A percentile compares a stretch with the other conserved stretches of the same genome.
phyloP scores from a whole-genome alignment of 2,888 invertebrate species.

The Amphiduros pacificus region DNA sequence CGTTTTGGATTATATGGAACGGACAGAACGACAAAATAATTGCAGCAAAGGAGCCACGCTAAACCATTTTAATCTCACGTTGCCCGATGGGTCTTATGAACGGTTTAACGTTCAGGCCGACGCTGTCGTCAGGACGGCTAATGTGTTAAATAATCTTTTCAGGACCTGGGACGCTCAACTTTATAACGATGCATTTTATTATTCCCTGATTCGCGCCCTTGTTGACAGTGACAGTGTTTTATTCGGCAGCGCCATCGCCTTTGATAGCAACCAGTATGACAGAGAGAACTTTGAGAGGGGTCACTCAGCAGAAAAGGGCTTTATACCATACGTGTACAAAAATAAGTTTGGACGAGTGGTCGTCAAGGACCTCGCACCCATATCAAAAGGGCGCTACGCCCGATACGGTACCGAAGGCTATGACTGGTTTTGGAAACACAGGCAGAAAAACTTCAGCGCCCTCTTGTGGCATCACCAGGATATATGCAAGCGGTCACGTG shows the following conservation, averaged over 20 bases:
- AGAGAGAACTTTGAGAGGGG: too few species aligned
- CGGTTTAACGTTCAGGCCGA: conserved; percentile 1
- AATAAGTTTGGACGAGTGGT: not conserved
- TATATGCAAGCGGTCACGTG: not conserved
- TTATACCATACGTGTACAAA: conserved; percentile 20
- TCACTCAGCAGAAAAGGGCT: conserved; percentile 9
- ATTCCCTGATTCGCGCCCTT: conserved; percentile 17
- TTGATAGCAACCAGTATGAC: conserved; percentile 12
- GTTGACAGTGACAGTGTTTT: conserved; percentile 17
- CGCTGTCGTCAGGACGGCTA: conserved; percentile 4
- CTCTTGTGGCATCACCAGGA: conserved; percentile 8
- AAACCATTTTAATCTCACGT: not conserved
- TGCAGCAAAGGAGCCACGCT: not conserved
- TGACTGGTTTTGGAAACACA: conserved; percentile 15
- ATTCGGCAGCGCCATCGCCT: conserved; percentile 15
- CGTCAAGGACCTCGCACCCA: conserved; percentile 12
- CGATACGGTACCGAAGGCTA: conserved; percentile 2
- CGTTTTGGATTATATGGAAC: too few species aligned
- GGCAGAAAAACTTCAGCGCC: conserved; percentile 1
- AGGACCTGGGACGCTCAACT: conserved; percentile 10
- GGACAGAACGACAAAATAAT: too few species aligned
- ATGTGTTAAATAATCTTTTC: conserved; percentile 13
- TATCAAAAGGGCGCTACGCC: conserved; percentile 14
- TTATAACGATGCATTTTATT: conserved; percentile 24
- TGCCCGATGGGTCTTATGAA: not conserved